phyloP scores from a whole-genome alignment of 53 echinoderm and acorn worm genomes.

The Apostichopus leukothele region DNA sequence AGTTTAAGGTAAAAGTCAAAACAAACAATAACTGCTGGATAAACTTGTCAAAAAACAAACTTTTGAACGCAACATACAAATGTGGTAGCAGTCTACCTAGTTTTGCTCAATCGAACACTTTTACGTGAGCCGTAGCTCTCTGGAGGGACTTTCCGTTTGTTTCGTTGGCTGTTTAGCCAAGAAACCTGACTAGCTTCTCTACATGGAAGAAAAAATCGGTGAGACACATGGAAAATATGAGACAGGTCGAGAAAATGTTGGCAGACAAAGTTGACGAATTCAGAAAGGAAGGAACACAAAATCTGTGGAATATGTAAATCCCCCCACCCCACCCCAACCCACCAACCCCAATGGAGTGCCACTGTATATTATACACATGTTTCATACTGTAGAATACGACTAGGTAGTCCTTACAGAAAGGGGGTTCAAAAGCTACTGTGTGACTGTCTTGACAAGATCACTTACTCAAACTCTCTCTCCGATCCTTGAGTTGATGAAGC shows the following conservation, averaged over 20 bases:
- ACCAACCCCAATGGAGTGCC: no score
- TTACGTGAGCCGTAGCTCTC: conserved; percentile 62
- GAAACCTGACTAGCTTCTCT: conserved; percentile 69
- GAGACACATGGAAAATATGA: neutral
- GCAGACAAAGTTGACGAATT: neutral
- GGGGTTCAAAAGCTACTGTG: no score
- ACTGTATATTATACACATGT: neutral
- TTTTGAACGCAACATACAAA: neutral
- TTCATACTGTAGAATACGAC: neutral
- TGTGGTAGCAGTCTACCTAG: conserved; percentile 7
- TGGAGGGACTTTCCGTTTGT: conserved; percentile 51
- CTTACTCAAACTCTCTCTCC: conserved; percentile 96
- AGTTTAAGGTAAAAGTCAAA: neutral
- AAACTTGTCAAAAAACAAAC: neutral
- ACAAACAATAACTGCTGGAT: neutral
- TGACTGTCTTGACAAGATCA: neutral
- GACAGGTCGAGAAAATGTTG: neutral
- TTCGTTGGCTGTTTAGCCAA: conserved; percentile 81
- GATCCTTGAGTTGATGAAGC: conserved; percentile 87
- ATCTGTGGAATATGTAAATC: no score
- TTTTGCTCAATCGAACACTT: neutral
- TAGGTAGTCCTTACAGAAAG: neutral
- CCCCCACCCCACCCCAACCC: no score
- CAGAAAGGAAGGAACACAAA: neutral
- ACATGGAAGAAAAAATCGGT: neutral